Base-by-base conservation (phyloP, 2,113 vertebrate genomes). In the Corythornis cristatus region DNA sequence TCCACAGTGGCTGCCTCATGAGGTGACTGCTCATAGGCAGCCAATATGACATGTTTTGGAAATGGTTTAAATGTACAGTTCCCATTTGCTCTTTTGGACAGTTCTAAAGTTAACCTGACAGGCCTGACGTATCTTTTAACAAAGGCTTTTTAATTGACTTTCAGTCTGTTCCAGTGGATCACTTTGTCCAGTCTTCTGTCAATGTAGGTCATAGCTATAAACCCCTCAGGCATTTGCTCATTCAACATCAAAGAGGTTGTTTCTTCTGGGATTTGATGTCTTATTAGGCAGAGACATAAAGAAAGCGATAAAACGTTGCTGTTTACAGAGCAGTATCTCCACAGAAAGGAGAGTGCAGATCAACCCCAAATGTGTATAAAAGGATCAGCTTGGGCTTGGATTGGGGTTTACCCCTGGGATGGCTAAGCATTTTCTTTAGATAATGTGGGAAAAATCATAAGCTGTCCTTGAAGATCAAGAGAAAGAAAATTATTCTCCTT, bases 91-190 rank as follows among this genome's bases (percentile, higher is more conserved):
- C 28, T 8, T 92, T 83, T 88, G 79, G 75, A 83, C 68, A 79
- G 79, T 56, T 89, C 89, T 85, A 83, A 94, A 91, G 58, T 87
- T 73, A 71, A 85, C 1, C 72, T 66, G 91, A 71, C 75, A 78
- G 61, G 45, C 43, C 72, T 93, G 82, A 89, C 80, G 6, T 29
- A 37, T 90, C 74, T 90, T 23, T 31, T 92, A 91, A 73, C 60
- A 80, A 79, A 87, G 91, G 73, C 51, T 90, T 91, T 95, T 83
- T 96, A 93, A 95, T 89, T 92, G 89, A 56, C 84, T 94, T 91
- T 74, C 75, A 88, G 18, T 78, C 76, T 88, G 86, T 88, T 94
- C 83, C 94, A 95, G 65, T 14, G 10, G 10, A 94, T 72, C 1
- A 14, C 79, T 93, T 94, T 77, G 67, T 88, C 84, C 86, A 88